A percentile compares a stretch with the other conserved stretches of the same genome.
Evolutionary conservation across 2,797 vertebrate species (phyloP).

Genomic region (Ctenosaura bakeri): DNA sequence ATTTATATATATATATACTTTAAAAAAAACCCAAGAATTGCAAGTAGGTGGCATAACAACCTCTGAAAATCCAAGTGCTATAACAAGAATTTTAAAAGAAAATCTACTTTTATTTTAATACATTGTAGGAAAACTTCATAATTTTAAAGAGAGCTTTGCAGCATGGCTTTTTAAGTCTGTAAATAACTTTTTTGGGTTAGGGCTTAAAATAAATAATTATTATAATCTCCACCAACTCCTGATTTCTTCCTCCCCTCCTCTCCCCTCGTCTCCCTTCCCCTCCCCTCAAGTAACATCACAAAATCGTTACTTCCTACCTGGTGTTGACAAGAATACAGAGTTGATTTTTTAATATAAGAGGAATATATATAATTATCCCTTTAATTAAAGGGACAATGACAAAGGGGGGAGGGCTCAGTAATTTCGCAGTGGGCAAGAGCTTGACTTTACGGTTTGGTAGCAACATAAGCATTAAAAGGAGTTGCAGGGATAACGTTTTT

Average conservation of each 20-base stretch:
- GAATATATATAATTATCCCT: slow-evolving; percentile 92
- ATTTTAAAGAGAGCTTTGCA: slow-evolving; percentile 94
- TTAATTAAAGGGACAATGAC: slow-evolving; percentile 92
- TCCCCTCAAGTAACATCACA: slow-evolving; percentile 88
- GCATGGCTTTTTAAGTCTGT: slow-evolving; percentile 98
- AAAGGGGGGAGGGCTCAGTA: slow-evolving; percentile 80
- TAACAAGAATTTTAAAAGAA: slow-evolving; percentile 84
- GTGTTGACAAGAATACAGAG: slow-evolving; percentile 89
- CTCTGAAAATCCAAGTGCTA: slow-evolving; percentile 95
- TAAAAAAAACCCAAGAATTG: slow-evolving; percentile 76
- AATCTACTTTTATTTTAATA: slow-evolving; percentile 99
- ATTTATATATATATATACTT: slow-evolving; percentile 71
- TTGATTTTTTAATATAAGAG: slow-evolving; percentile 86
- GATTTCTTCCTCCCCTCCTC: slow-evolving; percentile 65
- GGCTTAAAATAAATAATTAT: slow-evolving; percentile 74
- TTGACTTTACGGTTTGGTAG: slow-evolving; percentile 78
- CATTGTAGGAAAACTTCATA: slow-evolving; percentile 97
- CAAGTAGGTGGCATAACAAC: slow-evolving; percentile 86
- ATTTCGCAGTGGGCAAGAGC: slow-evolving; percentile 82
- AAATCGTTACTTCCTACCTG: slow-evolving; percentile 95
- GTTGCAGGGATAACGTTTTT: slow-evolving; percentile 75
- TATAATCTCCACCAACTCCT: slow-evolving; percentile 79
- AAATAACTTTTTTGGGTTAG: slow-evolving; percentile 94
- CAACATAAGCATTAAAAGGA: slow-evolving; percentile 81
- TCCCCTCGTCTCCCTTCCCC: not conserved